Base-by-base conservation (phyloP, 2,888 invertebrate genomes). In the Caradrina kadenii region DNA sequence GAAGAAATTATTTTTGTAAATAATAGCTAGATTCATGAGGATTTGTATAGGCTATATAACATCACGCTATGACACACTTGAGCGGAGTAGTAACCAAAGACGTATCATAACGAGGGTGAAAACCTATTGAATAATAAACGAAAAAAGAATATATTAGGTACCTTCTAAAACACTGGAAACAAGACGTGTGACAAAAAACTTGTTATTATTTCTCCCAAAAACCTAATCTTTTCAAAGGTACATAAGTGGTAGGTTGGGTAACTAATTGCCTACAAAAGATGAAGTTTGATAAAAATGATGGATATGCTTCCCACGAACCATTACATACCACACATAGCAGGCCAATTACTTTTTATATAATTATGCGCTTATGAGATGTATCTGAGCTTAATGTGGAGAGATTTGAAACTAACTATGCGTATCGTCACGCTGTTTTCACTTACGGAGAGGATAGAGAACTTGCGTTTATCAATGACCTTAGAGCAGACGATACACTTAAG, bases 201-300 rank as follows among this genome's bases (percentile, higher is more conserved):
- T 48, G 35, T 56, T 59, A 52, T 21, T 67, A 63, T 65, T 63
- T 63, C 35, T 49, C 22, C 35, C n/a, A 62, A 73, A 63, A 66
- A 58, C n/a, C 42, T 8, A 63, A 65, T 68, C 49, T 64, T 22
- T 63, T 26, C 49, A 15, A 45, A 72, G 50, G 42, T 66, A 54
- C 35, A 22, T 69, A 73, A 73, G 56, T 80, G 66, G 81, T 66
- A 73, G 67, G 69, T 77, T 73, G 78, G 31, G 50, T 62, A 81
- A 73, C 66, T 82, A 80, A 82, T 81, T 79, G 82, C 72, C 72
- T 65, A 82, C 72, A 66, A 63, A 75, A 76, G 82, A 81, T 81
- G 82, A 56, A 79, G 76, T 68, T 75, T 72, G 80, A 79, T 79
- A 79, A 82, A 76, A 69, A 69, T 70, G 69, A 65, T 82, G 64